These are phyloP conservation scores for Cyphomyrmex costatus DNA, from an alignment of 1,140 invertebrate genomes.

Conservation along the genomic window DNA sequence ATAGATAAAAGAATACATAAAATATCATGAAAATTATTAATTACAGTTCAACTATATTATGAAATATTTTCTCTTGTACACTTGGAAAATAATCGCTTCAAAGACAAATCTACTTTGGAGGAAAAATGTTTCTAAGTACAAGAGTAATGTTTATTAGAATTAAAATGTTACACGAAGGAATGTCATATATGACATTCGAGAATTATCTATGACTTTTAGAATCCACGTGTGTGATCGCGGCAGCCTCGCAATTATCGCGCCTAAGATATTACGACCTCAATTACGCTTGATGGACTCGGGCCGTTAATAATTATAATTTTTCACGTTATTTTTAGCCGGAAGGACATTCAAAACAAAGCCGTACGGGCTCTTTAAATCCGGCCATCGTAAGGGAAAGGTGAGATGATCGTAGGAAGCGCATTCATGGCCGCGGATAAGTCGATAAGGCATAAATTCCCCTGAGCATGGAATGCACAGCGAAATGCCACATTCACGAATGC, in stretches of 20 bases:
- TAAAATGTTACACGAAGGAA: conserved; percentile 30
- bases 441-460: conserved; percentile 38
- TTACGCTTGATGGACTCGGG: not conserved
- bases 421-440: conserved; percentile 34
- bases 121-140: not conserved
- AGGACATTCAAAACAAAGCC: conserved; percentile 50
- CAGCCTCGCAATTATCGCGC: conserved; percentile 26
- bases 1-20: too few relatives aligned
- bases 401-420: conserved; percentile 37
- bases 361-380: conserved; percentile 12
- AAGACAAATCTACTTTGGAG: not conserved
- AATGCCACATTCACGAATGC: not conserved
- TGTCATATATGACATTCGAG: not conserved
- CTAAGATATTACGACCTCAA: conserved; percentile 26
- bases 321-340: conserved; percentile 44
- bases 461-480: conserved; percentile 20
- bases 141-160: conserved; percentile 16
- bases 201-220: conserved; percentile 8
- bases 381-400: conserved; percentile 1
- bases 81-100: not conserved
- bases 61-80: not conserved
- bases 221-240: not conserved
- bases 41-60: not conserved
- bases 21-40: not conserved
- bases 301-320: conserved; percentile 57